These are phyloP conservation scores for Trachymyrmex septentrionalis DNA, from an alignment of 1,140 invertebrate species.

Conservation along the genomic window DNA sequence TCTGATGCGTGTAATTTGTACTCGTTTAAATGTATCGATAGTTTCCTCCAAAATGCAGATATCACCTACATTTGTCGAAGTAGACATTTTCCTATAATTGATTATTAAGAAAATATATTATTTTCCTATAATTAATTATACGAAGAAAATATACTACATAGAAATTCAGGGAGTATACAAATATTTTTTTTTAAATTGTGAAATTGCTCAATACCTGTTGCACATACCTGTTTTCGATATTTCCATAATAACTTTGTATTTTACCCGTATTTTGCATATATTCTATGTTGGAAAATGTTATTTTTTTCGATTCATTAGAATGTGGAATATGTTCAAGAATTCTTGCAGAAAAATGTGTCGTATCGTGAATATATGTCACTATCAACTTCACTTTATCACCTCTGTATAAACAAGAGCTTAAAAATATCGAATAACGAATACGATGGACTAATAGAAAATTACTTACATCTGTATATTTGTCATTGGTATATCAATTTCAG, in stretches of 20 bases:
- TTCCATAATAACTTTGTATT: conserved; percentile 77
- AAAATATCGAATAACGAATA: conserved; percentile 33
- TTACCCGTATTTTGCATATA: conserved; percentile 66
- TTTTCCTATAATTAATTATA: conserved; percentile 65
- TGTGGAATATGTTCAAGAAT: conserved; percentile 75
- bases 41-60: conserved; percentile 76
- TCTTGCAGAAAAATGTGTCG: conserved; percentile 81
- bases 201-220: conserved; percentile 15
- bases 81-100: conserved; percentile 68
- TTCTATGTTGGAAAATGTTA: conserved; percentile 68
- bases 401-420: conserved; percentile 69
- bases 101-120: not conserved
- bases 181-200: not conserved
- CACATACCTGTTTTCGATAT: conserved; percentile 74
- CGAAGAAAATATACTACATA: not conserved
- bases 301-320: conserved; percentile 33
- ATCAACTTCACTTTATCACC: conserved; percentile 79
- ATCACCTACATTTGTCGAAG: conserved; percentile 72
- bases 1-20: conserved; percentile 78
- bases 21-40: conserved; percentile 79
- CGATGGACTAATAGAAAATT: conserved; percentile 20
- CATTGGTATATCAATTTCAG: conserved; percentile 77
- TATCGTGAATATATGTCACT: conserved; percentile 78
- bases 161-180: conserved; percentile 19
- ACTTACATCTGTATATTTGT: conserved; percentile 77